These are phyloP conservation scores for Cyphomyrmex costatus DNA, from an alignment of 1,140 invertebrate genomes.

Conservation along the genomic window DNA sequence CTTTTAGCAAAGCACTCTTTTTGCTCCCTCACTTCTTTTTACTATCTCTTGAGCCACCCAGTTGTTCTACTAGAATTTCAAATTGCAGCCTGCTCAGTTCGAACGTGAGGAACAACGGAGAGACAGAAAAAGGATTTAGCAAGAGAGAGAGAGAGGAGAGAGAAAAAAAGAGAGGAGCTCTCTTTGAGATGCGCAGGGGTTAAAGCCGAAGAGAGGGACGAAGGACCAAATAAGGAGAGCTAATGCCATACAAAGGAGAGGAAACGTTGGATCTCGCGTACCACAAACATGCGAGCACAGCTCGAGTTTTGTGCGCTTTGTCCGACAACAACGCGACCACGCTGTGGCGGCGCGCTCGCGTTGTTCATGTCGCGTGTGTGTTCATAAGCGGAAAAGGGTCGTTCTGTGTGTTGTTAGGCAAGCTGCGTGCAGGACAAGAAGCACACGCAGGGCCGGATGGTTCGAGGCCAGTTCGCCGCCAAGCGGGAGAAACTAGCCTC, in stretches of 20 bases:
- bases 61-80: slow-evolving; percentile 52
- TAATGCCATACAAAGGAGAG: slow-evolving; percentile 80
- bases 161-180: not conserved
- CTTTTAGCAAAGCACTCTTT: not conserved
- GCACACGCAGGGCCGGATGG: slow-evolving; percentile 42
- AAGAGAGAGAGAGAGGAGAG: slow-evolving; percentile 6
- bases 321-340: slow-evolving; percentile 30
- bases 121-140: not conserved
- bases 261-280: slow-evolving; percentile 77
- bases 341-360: slow-evolving; percentile 9
- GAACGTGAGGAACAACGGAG: not conserved
- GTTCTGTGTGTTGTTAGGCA: slow-evolving; percentile 49
- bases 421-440: slow-evolving; percentile 68
- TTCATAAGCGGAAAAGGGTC: slow-evolving; percentile 77
- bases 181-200: slow-evolving; percentile 48
- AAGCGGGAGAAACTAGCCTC: slow-evolving; percentile 41
- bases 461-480: slow-evolving; percentile 25
- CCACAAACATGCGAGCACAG: slow-evolving; percentile 48
- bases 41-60: not conserved
- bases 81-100: not conserved
- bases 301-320: slow-evolving; percentile 71
- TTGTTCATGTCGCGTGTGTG: slow-evolving; percentile 71
- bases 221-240: slow-evolving; percentile 79
- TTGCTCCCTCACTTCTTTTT: slow-evolving; percentile 3
- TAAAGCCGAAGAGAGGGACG: slow-evolving; percentile 60